A percentile compares a stretch with the other conserved stretches of the same genome.
These are phyloP conservation scores for Ctenopoma kingsleyae DNA, from an alignment of 2,797 vertebrate genomes.

Conservation along the genomic window DNA sequence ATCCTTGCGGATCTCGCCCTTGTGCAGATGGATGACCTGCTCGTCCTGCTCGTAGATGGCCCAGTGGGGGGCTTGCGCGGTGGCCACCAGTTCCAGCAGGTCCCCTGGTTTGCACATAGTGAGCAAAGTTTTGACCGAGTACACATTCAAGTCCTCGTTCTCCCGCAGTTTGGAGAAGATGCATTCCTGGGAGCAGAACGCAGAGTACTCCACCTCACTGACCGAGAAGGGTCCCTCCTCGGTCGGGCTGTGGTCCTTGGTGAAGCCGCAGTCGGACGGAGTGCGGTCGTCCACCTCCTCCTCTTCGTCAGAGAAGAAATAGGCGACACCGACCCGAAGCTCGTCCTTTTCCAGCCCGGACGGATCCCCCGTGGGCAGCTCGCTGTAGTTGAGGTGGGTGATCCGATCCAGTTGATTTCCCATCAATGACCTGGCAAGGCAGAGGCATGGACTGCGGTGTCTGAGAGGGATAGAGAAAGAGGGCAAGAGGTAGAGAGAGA, in stretches of 20 bases:
- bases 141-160: slow-evolving; percentile 94
- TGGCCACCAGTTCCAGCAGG: slow-evolving; percentile 94
- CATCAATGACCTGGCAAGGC: slow-evolving; percentile 97
- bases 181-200: slow-evolving; percentile 98
- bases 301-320: slow-evolving; percentile 99
- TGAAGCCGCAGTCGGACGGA: slow-evolving; percentile 91
- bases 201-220: slow-evolving; percentile 96
- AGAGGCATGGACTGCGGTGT: slow-evolving; percentile 91
- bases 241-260: slow-evolving; percentile 88
- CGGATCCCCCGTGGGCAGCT: slow-evolving; percentile 98
- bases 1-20: slow-evolving; percentile 97
- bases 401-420: slow-evolving; percentile 99
- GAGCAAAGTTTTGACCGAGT: slow-evolving; percentile 91
- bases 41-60: slow-evolving; percentile 93
- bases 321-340: slow-evolving; percentile 97
- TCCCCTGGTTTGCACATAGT: slow-evolving; percentile 97
- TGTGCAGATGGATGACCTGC: slow-evolving; percentile 96
- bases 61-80: slow-evolving; percentile 93
- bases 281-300: slow-evolving; percentile 98
- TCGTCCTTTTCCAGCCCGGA: slow-evolving; percentile 99
- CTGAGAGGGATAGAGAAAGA: slow-evolving; percentile 57
- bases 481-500: slow-evolving; percentile 5
- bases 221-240: slow-evolving; percentile 88
- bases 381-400: slow-evolving; percentile 99
- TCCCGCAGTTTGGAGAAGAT: slow-evolving; percentile 98